Conservation (phyloP, 2,888 invertebrate genomes). For the Ichneumoninae sp. region DNA sequence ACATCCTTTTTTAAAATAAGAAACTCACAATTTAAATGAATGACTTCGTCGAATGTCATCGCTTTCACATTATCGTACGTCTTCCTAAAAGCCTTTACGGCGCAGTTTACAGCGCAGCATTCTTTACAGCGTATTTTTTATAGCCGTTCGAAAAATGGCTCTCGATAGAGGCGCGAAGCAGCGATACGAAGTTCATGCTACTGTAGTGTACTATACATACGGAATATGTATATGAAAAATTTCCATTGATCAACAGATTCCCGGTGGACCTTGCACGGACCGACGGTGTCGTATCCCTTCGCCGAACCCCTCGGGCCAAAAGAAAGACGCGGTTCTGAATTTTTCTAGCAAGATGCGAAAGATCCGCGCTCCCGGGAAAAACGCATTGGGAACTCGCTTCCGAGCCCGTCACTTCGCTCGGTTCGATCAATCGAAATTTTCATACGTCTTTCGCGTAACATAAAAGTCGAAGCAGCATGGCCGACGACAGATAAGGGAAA, state of each 20-base stretch:
- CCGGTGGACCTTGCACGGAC: slow-evolving; percentile 64
- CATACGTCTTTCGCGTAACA: slow-evolving; percentile 3
- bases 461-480: background rate
- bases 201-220: background rate
- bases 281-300: slow-evolving; percentile 42
- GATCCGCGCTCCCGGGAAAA: slow-evolving; percentile 1
- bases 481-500: background rate
- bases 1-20: too few relatives aligned
- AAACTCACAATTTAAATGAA: too few relatives aligned
- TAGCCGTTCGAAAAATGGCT: slow-evolving; percentile 21
- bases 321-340: slow-evolving; percentile 18
- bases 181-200: background rate
- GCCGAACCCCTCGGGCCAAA: slow-evolving; percentile 7
- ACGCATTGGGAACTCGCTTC: slow-evolving; percentile 6
- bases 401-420: background rate
- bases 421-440: slow-evolving; percentile 30
- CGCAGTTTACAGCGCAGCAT: background rate
- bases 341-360: slow-evolving; percentile 13
- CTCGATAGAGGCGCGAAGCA: background rate
- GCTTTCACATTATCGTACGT: background rate
- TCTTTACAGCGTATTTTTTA: background rate
- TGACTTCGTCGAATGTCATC: too few relatives aligned
- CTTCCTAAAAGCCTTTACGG: background rate
- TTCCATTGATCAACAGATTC: slow-evolving; percentile 72
- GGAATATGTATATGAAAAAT: slow-evolving; percentile 56